Percentiles rank a stretch among this genome's conserved stretches.
phyloP scores from a whole-genome alignment of 2,888 invertebrate species.

The Elaeidobius kamerunicus region DNA sequence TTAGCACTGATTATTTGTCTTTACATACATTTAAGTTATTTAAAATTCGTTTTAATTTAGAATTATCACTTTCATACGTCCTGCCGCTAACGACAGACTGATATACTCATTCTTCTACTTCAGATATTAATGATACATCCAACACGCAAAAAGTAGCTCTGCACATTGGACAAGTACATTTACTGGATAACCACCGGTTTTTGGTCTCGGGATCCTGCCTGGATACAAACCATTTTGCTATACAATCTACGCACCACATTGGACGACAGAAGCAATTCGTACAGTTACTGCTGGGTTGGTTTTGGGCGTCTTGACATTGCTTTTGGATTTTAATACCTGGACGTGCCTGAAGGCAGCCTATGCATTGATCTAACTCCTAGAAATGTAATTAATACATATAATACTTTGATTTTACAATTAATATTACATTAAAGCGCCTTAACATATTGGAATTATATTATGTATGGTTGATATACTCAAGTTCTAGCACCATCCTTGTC shows the following conservation, averaged over 20 bases:
- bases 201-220: slow-evolving; percentile 69
- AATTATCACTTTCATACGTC: too few relatives aligned
- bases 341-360: slow-evolving; percentile 80
- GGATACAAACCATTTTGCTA: slow-evolving; percentile 86
- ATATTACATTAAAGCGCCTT: too few relatives aligned
- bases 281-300: slow-evolving; percentile 48
- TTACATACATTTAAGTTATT: too few relatives aligned
- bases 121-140: slow-evolving; percentile 61
- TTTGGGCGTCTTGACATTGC: slow-evolving; percentile 56
- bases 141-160: slow-evolving; percentile 79
- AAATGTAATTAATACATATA: slow-evolving; percentile 30
- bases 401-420: too few relatives aligned
- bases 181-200: slow-evolving; percentile 74
- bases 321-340: slow-evolving; percentile 77
- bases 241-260: slow-evolving; percentile 86
- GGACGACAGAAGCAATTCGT: slow-evolving; percentile 72
- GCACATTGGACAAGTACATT: slow-evolving; percentile 87
- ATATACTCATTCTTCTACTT: slow-evolving; percentile 16
- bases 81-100: too few relatives aligned
- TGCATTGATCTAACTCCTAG: slow-evolving; percentile 77
- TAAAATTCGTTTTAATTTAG: too few relatives aligned
- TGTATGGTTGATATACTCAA: too few relatives aligned
- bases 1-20: too few relatives aligned
- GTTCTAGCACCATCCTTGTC: too few relatives aligned
- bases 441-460: too few relatives aligned